phyloP scores from a whole-genome alignment of 2,888 invertebrate species.

The Epirrhoe alternata region DNA sequence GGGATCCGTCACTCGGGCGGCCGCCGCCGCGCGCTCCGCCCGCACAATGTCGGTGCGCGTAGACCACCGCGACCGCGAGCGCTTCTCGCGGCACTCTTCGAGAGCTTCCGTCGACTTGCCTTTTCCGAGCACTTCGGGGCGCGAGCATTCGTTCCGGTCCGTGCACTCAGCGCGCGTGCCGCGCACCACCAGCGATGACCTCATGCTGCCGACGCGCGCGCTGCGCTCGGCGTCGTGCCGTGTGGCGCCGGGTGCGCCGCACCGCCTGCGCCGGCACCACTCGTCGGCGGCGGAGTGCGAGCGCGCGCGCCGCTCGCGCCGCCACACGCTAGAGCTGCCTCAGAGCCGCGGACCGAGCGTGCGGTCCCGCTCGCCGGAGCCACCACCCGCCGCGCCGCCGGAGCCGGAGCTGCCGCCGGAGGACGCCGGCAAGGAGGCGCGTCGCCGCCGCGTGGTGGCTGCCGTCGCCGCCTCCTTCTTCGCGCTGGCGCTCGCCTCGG shows the following conservation, averaged over 20 bases:
- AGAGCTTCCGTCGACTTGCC: conserved; percentile 81
- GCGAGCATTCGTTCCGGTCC: conserved; percentile 79
- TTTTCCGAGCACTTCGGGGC: conserved; percentile 72
- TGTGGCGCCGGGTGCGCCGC: conserved; percentile 76
- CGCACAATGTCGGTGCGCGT: conserved; percentile 82
- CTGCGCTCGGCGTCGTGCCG: conserved; percentile 80
- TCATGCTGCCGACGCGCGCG: conserved; percentile 80
- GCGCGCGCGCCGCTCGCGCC: conserved; percentile 76
- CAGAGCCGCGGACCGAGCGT: conserved; percentile 78
- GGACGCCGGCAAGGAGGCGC: conserved; percentile 87
- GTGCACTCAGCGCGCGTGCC: conserved; percentile 80
- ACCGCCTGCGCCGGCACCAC: conserved; percentile 79
- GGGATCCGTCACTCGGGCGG: conserved; percentile 77
- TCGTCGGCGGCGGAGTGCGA: conserved; percentile 81
- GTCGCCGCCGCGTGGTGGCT: conserved; percentile 88
- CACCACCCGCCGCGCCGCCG: conserved; percentile 64
- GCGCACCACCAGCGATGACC: conserved; percentile 77
- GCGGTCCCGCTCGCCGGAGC: conserved; percentile 77
- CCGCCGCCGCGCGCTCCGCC: conserved; percentile 80
- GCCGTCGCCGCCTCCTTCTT: conserved; percentile 90
- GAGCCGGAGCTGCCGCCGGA: conserved; percentile 78
- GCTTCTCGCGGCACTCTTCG: conserved; percentile 81
- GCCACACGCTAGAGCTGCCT: conserved; percentile 77
- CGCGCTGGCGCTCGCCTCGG: conserved; percentile 89
- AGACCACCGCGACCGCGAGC: conserved; percentile 79